Evolutionary conservation across 2,113 vertebrate species (phyloP).

Genomic region (Muscicapa adusta): DNA sequence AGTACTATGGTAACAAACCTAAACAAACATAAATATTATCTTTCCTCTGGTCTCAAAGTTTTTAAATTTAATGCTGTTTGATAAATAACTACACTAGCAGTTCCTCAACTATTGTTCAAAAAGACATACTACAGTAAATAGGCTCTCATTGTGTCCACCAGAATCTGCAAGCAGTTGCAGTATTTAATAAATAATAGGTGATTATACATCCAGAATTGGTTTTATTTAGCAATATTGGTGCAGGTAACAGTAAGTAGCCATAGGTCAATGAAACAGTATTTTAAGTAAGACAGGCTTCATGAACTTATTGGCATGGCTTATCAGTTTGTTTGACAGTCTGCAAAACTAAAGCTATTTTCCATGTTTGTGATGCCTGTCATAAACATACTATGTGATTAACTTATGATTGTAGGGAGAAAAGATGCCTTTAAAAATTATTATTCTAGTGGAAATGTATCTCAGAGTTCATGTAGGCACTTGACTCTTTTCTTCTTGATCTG

Average conservation of each 20-base stretch:
- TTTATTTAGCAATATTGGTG: neutral
- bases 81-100: neutral
- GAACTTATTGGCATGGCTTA: slow-evolving; percentile 7
- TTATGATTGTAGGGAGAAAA: slow-evolving; percentile 10
- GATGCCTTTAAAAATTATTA: neutral
- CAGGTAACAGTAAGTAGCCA: neutral
- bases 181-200: neutral
- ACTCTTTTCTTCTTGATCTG: neutral
- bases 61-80: neutral
- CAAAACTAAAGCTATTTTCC: slow-evolving; percentile 21
- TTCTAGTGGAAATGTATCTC: neutral
- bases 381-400: slow-evolving; percentile 24
- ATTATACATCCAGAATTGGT: neutral
- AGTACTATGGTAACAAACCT: slow-evolving; percentile 27
- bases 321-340: neutral
- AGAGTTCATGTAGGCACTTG: neutral
- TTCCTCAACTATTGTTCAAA: neutral
- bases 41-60: neutral
- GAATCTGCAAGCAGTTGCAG: neutral
- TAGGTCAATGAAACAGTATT: neutral
- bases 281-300: neutral
- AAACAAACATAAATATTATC: slow-evolving; percentile 35
- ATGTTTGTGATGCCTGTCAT: neutral
- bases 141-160: neutral
- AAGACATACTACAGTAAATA: neutral